phyloP scores from a whole-genome alignment of 2,113 vertebrate species.

The Carassius auratus region DNA sequence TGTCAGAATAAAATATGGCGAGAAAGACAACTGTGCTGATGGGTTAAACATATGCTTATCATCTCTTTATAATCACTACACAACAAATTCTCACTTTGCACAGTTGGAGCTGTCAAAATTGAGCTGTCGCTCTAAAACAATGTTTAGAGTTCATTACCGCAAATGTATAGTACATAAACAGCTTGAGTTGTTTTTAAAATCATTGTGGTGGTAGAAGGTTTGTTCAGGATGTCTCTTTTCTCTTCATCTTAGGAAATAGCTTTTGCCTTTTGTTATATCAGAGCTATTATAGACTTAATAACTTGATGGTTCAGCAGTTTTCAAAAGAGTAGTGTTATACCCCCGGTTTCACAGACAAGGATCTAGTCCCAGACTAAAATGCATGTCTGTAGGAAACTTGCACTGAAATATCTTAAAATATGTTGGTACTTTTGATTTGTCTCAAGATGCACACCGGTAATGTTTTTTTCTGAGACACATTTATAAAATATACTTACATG shows the following conservation, averaged over 20 bases:
- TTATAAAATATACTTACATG: too few species aligned
- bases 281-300: too few species aligned
- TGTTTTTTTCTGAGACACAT: too few species aligned
- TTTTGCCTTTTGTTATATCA: too few species aligned
- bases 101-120: not conserved
- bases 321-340: not conserved
- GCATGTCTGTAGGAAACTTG: too few species aligned
- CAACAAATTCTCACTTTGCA: not conserved
- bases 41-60: constrained; percentile 10
- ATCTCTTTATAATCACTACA: not conserved
- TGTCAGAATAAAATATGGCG: not conserved
- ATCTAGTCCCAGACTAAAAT: too few species aligned
- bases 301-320: not conserved
- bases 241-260: too few species aligned
- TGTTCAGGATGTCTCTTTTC: not conserved
- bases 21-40: constrained; percentile 5
- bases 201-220: not conserved
- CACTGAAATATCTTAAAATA: too few species aligned
- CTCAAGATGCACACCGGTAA: too few species aligned
- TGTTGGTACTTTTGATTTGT: too few species aligned
- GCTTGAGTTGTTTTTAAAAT: not conserved
- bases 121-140: not conserved
- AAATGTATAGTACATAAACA: not conserved
- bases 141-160: constrained; percentile 6
- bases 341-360: too few species aligned